Evolutionary conservation across 2,888 invertebrate genomes (phyloP), one percentile per base, ranked within the genome.

Genomic region (Xestia c-nigrum): DNA sequence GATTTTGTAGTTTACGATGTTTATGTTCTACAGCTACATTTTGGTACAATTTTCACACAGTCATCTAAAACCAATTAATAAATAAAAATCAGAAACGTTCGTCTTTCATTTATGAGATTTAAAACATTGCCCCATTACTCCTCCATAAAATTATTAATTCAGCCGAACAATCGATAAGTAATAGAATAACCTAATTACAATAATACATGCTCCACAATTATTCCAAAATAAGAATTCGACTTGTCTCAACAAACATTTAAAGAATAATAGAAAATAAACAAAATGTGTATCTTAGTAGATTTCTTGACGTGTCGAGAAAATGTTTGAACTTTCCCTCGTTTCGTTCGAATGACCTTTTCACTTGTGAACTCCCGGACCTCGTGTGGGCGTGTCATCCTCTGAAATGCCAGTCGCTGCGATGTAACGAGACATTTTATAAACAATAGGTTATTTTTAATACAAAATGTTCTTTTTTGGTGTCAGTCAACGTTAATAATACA

Each of bases 271-370:
- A 61, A 61, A 65, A 69, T 69, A 69, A 69, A 52, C 46, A 52
- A 47, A 47, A 70, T 55, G 1, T 65, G 14, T 66, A 52, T 47
- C 9, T 40, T 77, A 7, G n/a, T 31, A 14, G 40, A 6, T 6
- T 46, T 59, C 40, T 50, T 50, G 50, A 57, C 55, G 38, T 69
- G 14, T 55, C 16, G 2, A 24, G 50, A 50, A 57, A 52, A 65
- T 64, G 52, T 80, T 83, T 83, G 59, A 70, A 78, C 12, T 61
- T 80, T 61, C 6, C 68, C 14, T 14, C 31, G 16, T 24, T 38
- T 59, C 14, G 52, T 47, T 52, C 7, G 21, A 66, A 78, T 66
- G 59, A 66, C 78, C 70, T 84, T 84, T 80, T 80, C 79, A 61
- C 31, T 76, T 66, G 43, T 70, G 52, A 77, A 66, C 38, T 79